Conservation (phyloP, 2,888 invertebrate genomes). For the Isoperla grammatica region DNA sequence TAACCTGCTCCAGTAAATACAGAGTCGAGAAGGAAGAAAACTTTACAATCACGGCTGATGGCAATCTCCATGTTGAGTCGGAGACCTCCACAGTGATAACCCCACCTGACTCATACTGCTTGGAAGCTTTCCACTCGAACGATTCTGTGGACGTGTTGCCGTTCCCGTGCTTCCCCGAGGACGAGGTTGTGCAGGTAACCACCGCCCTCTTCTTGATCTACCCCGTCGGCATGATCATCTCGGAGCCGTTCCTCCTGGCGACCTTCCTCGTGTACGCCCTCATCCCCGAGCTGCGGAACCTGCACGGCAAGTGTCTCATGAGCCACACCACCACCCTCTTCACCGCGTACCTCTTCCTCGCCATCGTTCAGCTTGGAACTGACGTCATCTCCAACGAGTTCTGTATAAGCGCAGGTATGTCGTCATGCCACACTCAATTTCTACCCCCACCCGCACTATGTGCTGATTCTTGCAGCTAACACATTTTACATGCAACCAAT, state of each 20-base stretch:
- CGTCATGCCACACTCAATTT: neutral
- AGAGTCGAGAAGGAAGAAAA: constrained; percentile 36
- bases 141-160: neutral
- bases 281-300: constrained; percentile 39
- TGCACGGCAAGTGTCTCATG: constrained; percentile 41
- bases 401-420: constrained; percentile 17
- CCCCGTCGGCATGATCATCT: constrained; percentile 37
- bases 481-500: too few relatives aligned
- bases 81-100: constrained; percentile 11
- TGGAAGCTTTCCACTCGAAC: constrained; percentile 8
- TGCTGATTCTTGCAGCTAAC: too few relatives aligned
- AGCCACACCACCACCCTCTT: constrained; percentile 38
- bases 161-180: constrained; percentile 14
- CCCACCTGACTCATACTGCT: constrained; percentile 22
- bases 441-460: too few relatives aligned
- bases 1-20: constrained; percentile 30
- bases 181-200: neutral
- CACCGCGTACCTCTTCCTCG: constrained; percentile 37
- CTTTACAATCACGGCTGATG: constrained; percentile 36
- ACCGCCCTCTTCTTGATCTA: constrained; percentile 18
- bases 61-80: constrained; percentile 31
- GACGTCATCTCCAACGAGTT: neutral
- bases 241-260: constrained; percentile 38
- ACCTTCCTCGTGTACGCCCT: constrained; percentile 40
- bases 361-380: constrained; percentile 31